Base-by-base conservation (phyloP, 1,140 invertebrate species). In the Drosophila obscura region DNA sequence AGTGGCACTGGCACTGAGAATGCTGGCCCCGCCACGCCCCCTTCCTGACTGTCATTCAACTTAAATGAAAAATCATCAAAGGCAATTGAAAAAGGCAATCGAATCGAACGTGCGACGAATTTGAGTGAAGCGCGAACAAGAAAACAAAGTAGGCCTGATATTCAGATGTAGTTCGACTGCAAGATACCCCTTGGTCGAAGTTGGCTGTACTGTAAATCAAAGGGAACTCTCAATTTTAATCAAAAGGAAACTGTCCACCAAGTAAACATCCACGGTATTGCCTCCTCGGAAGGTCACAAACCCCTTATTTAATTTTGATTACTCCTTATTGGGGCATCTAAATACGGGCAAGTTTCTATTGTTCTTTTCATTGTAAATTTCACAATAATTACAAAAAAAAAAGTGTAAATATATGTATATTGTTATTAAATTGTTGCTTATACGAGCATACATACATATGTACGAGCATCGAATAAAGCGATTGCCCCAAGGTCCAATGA, bases 11-110 rank as follows among this genome's bases (percentile, higher is more conserved):
- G 0, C 24, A 24, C 19, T 35, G 24, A 13, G 19, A 16, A 5
- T 16, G 28, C 4, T 22, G 35, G 19, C 19, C 5, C 41, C 15
- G 15, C 9, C 2, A 13, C 35, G 24, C 11, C 11, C 22, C 22
- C 67, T 11, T 24, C 35, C 50, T 5, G 24, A 15, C 45, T 83
- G 80, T 49, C 80, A 79, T 63, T 80, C 76, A 85, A 75, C 77
- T 80, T 77, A 85, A 85, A 87, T 85, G 77, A 85, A 77, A 84
- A 85, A 67, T 76, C 81, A 85, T 85, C 81, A 85, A 73, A 66
- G 68, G 53, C 81, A 85, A 85, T 85, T 87, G 77, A 53, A 83
- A 83, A 84, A 80, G 81, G 77, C 81, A 84, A 85, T 85, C 81
- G 81, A 77, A 85, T 87, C 68, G 82, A 81, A 81, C 77, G 78